A percentile compares a stretch with the other conserved stretches of the same genome.
Evolutionary conservation across 1,140 invertebrate genomes (phyloP).

Genomic region (Euura saliciscinereae): DNA sequence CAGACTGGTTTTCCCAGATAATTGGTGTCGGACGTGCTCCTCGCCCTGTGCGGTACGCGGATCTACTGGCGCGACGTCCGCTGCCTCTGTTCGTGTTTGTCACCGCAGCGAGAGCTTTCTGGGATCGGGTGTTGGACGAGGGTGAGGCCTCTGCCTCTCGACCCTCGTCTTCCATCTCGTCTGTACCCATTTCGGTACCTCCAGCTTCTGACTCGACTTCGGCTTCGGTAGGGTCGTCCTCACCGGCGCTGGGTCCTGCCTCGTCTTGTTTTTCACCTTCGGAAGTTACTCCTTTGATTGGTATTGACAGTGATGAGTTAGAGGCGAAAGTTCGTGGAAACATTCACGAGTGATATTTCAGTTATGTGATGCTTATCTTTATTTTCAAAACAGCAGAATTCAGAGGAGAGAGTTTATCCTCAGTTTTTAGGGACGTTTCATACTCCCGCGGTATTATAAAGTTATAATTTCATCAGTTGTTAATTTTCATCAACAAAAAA

Average conservation of each 20-base stretch:
- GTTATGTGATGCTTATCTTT: too few relatives aligned
- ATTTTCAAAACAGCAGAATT: too few relatives aligned
- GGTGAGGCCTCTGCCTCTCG: constrained; percentile 64
- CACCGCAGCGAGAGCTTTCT: constrained; percentile 31
- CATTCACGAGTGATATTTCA: too few relatives aligned
- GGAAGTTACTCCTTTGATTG: constrained; percentile 60
- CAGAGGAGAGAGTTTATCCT: too few relatives aligned
- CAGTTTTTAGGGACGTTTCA: too few relatives aligned
- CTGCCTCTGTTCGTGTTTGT: constrained; percentile 36
- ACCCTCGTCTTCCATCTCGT: constrained; percentile 67
- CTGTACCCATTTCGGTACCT: constrained; percentile 57
- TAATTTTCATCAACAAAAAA: too few relatives aligned
- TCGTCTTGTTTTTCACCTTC: constrained; percentile 69
- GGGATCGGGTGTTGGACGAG: constrained; percentile 54
- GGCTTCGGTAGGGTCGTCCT: constrained; percentile 49
- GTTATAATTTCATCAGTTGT: too few relatives aligned
- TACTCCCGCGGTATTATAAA: too few relatives aligned
- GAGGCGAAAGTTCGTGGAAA: too few relatives aligned
- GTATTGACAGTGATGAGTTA: too few relatives aligned
- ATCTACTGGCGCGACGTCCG: constrained; percentile 34
- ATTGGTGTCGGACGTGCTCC: constrained; percentile 54
- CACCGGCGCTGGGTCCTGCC: constrained; percentile 42
- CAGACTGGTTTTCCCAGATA: constrained; percentile 46
- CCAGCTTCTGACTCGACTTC: constrained; percentile 44
- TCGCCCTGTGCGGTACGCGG: constrained; percentile 37